Percentiles rank a stretch among this genome's conserved stretches.
phyloP scores from a whole-genome alignment of 2,797 vertebrate genomes.

The Micrastur ruficollis region DNA sequence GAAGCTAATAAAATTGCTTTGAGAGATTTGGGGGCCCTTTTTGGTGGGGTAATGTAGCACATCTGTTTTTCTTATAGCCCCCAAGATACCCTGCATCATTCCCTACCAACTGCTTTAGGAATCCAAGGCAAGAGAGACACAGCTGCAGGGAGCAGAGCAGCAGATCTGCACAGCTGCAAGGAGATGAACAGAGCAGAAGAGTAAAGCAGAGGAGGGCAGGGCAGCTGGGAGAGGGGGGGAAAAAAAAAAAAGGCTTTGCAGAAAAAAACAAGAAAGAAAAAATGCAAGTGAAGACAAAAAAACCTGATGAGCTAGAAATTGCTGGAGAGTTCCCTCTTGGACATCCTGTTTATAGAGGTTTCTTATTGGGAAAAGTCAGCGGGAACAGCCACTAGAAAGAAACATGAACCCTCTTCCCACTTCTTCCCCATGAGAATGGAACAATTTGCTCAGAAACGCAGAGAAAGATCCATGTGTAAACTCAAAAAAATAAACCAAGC shows the following conservation, averaged over 20 bases:
- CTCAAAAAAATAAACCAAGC: not conserved
- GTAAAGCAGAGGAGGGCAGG: not conserved
- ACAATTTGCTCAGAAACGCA: not conserved
- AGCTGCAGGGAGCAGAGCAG: conserved; percentile 36
- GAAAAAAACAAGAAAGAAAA: not conserved
- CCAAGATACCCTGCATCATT: conserved; percentile 30
- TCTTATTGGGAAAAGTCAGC: conserved; percentile 13
- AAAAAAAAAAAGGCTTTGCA: not conserved
- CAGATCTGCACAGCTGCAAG: conserved; percentile 44
- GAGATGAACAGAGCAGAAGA: conserved; percentile 4
- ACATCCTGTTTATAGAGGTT: conserved; percentile 40
- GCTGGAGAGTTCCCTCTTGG: conserved; percentile 17
- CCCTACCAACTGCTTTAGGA: conserved; percentile 53
- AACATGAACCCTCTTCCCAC: not conserved
- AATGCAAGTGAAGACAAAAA: not conserved
- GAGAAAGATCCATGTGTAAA: not conserved
- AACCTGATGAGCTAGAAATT: not conserved
- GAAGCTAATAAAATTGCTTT: conserved; percentile 3
- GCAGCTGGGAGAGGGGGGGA: not conserved
- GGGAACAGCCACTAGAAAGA: conserved; percentile 1
- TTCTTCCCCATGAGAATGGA: conserved; percentile 7
- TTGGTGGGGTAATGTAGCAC: conserved; percentile 28
- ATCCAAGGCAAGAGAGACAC: conserved; percentile 23
- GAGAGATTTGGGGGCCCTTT: not conserved
- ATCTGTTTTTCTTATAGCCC: conserved; percentile 52